These are phyloP conservation scores for Styela clava DNA, from an alignment of 23 tunicate genomes.

Conservation along the genomic window DNA sequence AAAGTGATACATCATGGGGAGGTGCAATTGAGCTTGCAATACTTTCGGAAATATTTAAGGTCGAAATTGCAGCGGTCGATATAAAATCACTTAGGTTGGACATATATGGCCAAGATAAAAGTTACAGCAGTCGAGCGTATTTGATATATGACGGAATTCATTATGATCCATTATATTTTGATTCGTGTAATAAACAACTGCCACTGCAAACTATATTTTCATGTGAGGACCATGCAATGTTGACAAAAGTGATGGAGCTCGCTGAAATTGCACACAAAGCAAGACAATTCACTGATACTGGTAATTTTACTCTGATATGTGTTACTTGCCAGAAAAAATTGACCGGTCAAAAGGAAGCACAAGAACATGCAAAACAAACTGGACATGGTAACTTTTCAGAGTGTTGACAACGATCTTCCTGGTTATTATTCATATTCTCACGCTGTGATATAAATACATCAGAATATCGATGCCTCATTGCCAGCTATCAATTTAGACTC, in stretches of 20 bases:
- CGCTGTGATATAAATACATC: too few species aligned
- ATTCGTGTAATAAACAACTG: slow-evolving; percentile 29
- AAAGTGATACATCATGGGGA: slow-evolving; percentile 92
- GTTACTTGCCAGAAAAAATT: slow-evolving; percentile 69
- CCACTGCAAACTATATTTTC: slow-evolving; percentile 75
- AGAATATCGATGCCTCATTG: too few species aligned
- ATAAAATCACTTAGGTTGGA: slow-evolving; percentile 76
- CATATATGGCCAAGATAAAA: slow-evolving; percentile 69
- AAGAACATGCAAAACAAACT: slow-evolving; percentile 78
- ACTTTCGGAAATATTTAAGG: slow-evolving; percentile 55
- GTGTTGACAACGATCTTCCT: too few species aligned
- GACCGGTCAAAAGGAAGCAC: slow-evolving; percentile 64
- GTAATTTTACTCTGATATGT: slow-evolving; percentile 62
- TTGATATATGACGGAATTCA: slow-evolving; percentile 87
- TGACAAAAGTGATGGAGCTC: slow-evolving; percentile 47
- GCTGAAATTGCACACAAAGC: slow-evolving; percentile 62
- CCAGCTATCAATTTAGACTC: too few species aligned
- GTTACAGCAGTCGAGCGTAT: slow-evolving; percentile 53
- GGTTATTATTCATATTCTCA: neutral
- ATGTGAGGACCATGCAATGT: slow-evolving; percentile 43
- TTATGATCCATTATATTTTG: slow-evolving; percentile 82
- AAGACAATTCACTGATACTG: slow-evolving; percentile 65
- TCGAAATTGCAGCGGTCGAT: slow-evolving; percentile 92
- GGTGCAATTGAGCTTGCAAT: slow-evolving; percentile 89
- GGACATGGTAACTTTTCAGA: slow-evolving; percentile 91